phyloP scores from a whole-genome alignment of 2,888 invertebrate species.

The Tolmerus cingulatus region DNA sequence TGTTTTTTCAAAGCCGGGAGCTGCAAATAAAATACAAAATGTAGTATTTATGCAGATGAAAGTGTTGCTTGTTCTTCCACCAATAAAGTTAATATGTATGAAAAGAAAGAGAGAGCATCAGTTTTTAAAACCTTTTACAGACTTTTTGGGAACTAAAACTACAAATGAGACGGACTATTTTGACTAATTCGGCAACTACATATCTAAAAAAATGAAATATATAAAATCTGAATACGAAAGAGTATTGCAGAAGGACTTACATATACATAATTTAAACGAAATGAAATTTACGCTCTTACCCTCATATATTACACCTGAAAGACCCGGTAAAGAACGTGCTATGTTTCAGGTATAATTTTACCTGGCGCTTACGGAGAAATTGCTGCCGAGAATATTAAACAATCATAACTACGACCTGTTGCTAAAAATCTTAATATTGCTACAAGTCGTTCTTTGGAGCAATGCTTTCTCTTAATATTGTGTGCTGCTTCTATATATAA shows the following conservation, averaged over 20 bases:
- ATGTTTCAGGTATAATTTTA: no score
- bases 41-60: not conserved
- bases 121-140: not conserved
- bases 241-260: constrained; percentile 7
- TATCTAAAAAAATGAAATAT: not conserved
- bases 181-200: not conserved
- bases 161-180: not conserved
- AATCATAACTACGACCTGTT: no score
- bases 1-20: not conserved
- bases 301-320: no score
- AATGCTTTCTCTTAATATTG: no score
- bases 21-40: not conserved
- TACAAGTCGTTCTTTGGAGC: no score
- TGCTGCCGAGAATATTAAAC: no score
- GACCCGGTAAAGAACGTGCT: no score
- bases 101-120: not conserved
- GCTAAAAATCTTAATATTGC: no score
- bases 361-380: no score
- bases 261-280: no score
- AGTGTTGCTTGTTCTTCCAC: not conserved
- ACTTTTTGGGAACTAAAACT: not conserved
- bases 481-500: no score
- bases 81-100: not conserved
- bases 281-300: no score
- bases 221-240: not conserved